phyloP scores from a whole-genome alignment of 2,888 invertebrate species.

The Acleris cristana region DNA sequence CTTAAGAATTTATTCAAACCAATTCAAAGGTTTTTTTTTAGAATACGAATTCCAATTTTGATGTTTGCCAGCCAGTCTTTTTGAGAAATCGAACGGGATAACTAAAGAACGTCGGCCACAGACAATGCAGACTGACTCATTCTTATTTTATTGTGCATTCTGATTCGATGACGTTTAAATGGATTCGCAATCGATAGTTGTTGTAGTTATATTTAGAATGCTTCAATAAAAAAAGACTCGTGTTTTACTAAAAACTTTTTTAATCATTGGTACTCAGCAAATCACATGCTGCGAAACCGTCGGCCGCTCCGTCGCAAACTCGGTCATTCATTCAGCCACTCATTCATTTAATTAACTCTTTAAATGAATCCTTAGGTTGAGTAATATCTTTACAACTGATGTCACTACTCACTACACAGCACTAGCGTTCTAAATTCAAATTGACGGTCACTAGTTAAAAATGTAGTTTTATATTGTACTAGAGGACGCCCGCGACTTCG shows the following conservation, averaged over 20 bases:
- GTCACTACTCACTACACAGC: constrained; percentile 1
- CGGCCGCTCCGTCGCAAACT: constrained; percentile 18
- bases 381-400: constrained; percentile 12
- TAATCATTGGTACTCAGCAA: neutral
- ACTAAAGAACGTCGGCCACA: neutral
- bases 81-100: constrained; percentile 1
- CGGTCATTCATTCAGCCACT: constrained; percentile 33
- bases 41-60: neutral
- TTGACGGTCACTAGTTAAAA: neutral
- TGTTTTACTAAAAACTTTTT: neutral
- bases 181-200: neutral
- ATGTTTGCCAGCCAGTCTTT: neutral
- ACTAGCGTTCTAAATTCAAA: neutral
- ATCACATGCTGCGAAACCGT: constrained; percentile 1
- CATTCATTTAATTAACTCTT: constrained; percentile 32
- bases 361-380: constrained; percentile 34
- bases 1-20: too few relatives aligned
- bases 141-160: constrained; percentile 11
- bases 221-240: neutral
- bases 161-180: constrained; percentile 3
- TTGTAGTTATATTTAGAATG: neutral
- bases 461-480: too few relatives aligned
- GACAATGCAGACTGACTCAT: constrained; percentile 5
- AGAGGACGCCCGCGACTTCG: too few relatives aligned
- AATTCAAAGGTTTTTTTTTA: neutral